Evolutionary conservation across 1,140 invertebrate genomes (phyloP).

Genomic region (Vollenhovia emeryi): DNA sequence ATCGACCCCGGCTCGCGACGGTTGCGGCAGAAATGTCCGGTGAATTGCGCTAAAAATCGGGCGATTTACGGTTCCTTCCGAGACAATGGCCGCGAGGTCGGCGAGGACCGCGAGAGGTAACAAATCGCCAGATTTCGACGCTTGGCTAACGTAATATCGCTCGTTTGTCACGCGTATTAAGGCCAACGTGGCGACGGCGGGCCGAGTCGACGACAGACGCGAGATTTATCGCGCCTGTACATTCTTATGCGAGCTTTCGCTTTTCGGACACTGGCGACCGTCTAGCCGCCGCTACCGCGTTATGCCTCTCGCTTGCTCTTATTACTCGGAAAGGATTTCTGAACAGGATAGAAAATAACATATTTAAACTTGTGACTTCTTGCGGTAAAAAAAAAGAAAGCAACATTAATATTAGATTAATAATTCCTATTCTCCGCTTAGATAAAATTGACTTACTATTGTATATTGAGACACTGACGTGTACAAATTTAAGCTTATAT

Average conservation of each 20-base stretch:
- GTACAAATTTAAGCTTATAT: too few relatives aligned
- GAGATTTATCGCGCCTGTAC: conserved; percentile 49
- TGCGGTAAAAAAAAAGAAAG: too few relatives aligned
- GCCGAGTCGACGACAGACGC: conserved; percentile 17
- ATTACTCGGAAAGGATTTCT: too few relatives aligned
- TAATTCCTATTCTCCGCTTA: too few relatives aligned
- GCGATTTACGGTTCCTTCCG: conserved; percentile 16
- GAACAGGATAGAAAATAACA: too few relatives aligned
- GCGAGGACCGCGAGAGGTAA: background rate
- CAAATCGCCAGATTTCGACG: conserved; percentile 32
- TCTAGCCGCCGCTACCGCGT: background rate
- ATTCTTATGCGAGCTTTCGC: conserved; percentile 35
- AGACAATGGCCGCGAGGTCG: conserved; percentile 21
- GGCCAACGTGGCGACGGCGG: conserved; percentile 14
- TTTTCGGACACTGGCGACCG: conserved; percentile 24
- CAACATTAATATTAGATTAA: too few relatives aligned
- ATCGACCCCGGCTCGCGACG: background rate
- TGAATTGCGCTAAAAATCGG: conserved; percentile 41
- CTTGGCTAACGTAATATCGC: conserved; percentile 34
- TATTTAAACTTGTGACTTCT: too few relatives aligned
- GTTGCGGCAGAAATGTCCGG: background rate
- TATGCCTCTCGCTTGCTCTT: background rate
- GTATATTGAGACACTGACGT: too few relatives aligned
- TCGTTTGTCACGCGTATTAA: conserved; percentile 49
- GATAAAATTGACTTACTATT: too few relatives aligned